phyloP scores from a whole-genome alignment of 1,140 invertebrate species.

The Metaphire vulgaris region DNA sequence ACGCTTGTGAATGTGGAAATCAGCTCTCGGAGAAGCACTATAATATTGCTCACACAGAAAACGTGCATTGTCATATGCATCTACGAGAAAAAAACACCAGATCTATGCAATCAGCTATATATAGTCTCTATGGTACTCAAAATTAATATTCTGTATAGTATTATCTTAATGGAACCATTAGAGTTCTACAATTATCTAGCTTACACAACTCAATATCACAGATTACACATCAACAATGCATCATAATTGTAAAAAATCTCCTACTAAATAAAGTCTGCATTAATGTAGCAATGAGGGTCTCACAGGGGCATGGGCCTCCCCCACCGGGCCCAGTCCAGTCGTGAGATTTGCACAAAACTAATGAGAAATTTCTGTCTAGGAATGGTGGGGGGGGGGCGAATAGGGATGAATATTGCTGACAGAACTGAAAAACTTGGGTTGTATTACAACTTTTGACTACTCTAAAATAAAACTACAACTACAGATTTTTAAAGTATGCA shows the following conservation, averaged over 20 bases:
- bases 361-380: no score
- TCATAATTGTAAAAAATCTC: no score
- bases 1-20: conserved; percentile 68
- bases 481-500: neutral
- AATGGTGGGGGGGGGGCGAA: no score
- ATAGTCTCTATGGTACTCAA: neutral
- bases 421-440: no score
- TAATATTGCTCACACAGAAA: conserved; percentile 99
- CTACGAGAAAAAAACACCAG: conserved; percentile 52
- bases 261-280: no score
- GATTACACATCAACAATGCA: no score
- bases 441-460: neutral
- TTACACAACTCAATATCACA: neutral
- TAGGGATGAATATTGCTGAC: no score
- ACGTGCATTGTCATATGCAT: conserved; percentile 93
- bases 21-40: conserved; percentile 76
- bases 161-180: neutral
- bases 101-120: neutral
- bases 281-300: no score
- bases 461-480: neutral
- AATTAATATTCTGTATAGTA: neutral
- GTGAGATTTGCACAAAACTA: no score
- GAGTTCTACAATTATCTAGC: neutral
- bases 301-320: no score
- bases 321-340: no score